Base-by-base conservation (phyloP, 2,888 invertebrate genomes). In the Caenorhabditis imperialis region DNA sequence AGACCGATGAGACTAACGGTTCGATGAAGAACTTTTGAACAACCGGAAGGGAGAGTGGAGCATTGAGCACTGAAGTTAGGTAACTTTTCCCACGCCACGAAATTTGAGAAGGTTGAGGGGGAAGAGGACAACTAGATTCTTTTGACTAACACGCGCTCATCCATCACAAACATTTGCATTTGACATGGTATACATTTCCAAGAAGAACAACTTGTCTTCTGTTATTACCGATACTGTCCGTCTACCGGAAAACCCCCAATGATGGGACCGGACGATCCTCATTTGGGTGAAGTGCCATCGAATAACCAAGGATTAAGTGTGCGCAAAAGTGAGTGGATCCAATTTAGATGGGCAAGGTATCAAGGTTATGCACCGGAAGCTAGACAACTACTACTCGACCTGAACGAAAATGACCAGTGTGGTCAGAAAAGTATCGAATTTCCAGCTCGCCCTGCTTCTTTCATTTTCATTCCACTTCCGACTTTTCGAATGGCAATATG, bases 131-230 rank as follows among this genome's bases (percentile, higher is more conserved):
- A 54, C 47, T 63, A 40, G 51, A 42, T 54, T 25, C 44, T 50
- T 45, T 45, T 33, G 42, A 14, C 55, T 42, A 33, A 37, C 53
- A 45, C 38, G 20, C 61, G 63, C 63, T 57, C 65, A 65, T 65
- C 55, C 63, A 65, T 65, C 55, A 65, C 65, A 65, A 65, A 65
- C 55, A 65, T 65, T 65, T 65, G 65, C 65, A 65, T 65, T 65
- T 57, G 55, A 65, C 57, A 55, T 65, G 55, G 65, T 65, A 65
- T 65, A 65, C 55, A 65, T 50, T 65, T 65, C 65, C 42, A 50
- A 44, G 55, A 8, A 35, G 35, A 63, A 53, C 63, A 65, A 65
- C 42, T 65, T 42, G 65, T 55, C 44, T 44, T 44, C 50, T 51
- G 37, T 54, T 63, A 55, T 54, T 62, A 62, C 51, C 51, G 37